Base-by-base conservation (phyloP, 2,113 vertebrate genomes). In the Petrocephalus microphthalmus region DNA sequence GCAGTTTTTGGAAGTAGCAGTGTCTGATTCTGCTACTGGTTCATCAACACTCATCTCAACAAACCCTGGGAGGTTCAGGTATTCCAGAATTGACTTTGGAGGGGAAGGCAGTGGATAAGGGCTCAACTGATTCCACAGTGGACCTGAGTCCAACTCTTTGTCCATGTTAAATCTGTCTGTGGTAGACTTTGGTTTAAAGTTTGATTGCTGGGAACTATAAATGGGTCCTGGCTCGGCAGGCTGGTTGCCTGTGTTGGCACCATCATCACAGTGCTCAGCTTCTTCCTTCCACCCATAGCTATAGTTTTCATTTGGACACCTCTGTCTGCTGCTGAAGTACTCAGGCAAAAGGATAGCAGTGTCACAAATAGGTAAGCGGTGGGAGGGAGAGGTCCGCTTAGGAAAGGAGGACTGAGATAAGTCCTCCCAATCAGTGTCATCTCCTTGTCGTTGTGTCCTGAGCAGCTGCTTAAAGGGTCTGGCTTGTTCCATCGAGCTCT, bases 41-140 rank as follows among this genome's bases (percentile, higher is more conserved):
- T 93, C 95, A 87, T 96, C 95, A 67, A 96, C 95, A 87, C 93
- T 95, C 95, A 96, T 95, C 92, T 96, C 95, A 1, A 94, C 90
- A 82, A 89, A 92, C 91, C 88, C 88, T 89, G 64, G 33, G 25
- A 88, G 29, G 83, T 84, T 87, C 89, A 84, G 67, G 57, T 87
- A 89, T 42, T 87, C 78, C 20, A 81, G 87, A 54, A 85, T 74
- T 7, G 7, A 64, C 49, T 86, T 86, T 57, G 88, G 42, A 86
- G 86, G 51, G 60, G 83, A 91, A 87, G 52, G 25, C 53, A 85
- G 71, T 64, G 52, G 51, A 13, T 54, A 33, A 33, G 52, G 49
- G n/a, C 13, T 85, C 51, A 85, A 29, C 37, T 89, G 88, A 91
- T 33, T 85, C 87, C 67, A 52, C 19, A n/a, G 45, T 22, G 83